Evolutionary conservation across 2,113 vertebrate species (phyloP), one percentile per base, ranked within the genome.

Genomic region (Callospermophilus lateralis): DNA sequence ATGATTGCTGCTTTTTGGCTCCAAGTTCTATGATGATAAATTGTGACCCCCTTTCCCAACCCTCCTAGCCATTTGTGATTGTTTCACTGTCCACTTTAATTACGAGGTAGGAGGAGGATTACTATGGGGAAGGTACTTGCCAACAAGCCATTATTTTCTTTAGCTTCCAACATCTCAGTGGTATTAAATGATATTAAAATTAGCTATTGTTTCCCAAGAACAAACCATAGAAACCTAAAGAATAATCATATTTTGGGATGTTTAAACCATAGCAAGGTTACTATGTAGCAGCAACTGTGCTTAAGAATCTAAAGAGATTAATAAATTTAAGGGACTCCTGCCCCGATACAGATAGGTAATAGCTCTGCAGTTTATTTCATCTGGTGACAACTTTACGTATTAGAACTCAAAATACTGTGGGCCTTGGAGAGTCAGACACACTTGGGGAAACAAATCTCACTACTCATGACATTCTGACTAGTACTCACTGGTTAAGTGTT

Each of bases 81-180:
- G 32, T 30, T 70, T 20, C 8, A 34, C 34, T 53, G 4, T 24
- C n/a, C 3, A 11, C 28, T 87, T 78, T 68, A 91, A 91, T 53
- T 34, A 48, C 77, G 20, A 79, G 4, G 8, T 39, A 78, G 58
- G 9, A 93, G 16, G 84, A 65, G 8, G 67, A 67, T 45, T 67
- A n/a, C 45, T 78, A 24, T 19, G 65, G 26, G 30, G 51, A 93
- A 93, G 32, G 12, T 37, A 85, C 42, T 9, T 42, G 8, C 13
- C 70, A 93, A 89, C 7, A 91, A 90, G 83, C 5, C 22, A 30
- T 89, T n/a, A 24, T 51, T 93, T 86, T 81, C n/a, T 72, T 79
- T 81, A 70, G 17, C 48, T 72, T 78, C 39, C 58, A 84, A 48
- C 37, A 61, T 90, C 51, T 91, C 68, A 17, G 8, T 80, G n/a